Evolutionary conservation across 1,140 invertebrate species (phyloP).

Genomic region (Acyrthosiphon pisum): DNA sequence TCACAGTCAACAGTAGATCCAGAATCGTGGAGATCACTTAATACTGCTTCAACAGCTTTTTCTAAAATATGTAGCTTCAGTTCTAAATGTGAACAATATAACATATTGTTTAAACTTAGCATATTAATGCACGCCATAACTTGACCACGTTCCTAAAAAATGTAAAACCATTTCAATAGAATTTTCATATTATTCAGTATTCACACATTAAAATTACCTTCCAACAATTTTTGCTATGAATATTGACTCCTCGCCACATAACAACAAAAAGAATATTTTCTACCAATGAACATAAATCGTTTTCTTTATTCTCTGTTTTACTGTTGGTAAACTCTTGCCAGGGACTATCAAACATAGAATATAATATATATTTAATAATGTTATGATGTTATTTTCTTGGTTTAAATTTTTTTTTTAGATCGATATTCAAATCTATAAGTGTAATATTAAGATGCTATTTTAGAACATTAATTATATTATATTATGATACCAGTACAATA

Average conservation of each 20-base stretch:
- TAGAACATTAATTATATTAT: background rate
- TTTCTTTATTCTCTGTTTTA: slow-evolving; percentile 65
- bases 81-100: slow-evolving; percentile 68
- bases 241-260: slow-evolving; percentile 71
- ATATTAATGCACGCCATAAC: slow-evolving; percentile 71
- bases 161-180: slow-evolving; percentile 1
- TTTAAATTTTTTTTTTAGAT: background rate
- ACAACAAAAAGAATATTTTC: slow-evolving; percentile 69
- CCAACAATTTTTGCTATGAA: slow-evolving; percentile 68
- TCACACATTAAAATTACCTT: slow-evolving; percentile 63
- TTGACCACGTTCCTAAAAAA: slow-evolving; percentile 68
- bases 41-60: slow-evolving; percentile 69
- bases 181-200: slow-evolving; percentile 30
- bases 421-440: background rate
- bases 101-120: slow-evolving; percentile 68
- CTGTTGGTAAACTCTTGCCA: slow-evolving; percentile 62
- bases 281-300: slow-evolving; percentile 69
- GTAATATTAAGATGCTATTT: background rate
- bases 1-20: slow-evolving; percentile 61
- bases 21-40: slow-evolving; percentile 68
- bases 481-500: background rate
- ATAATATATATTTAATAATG: background rate
- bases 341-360: slow-evolving; percentile 59
- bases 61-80: slow-evolving; percentile 70
- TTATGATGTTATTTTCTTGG: background rate